Evolutionary conservation across 35 echinoderm and acorn worm genomes (phyloP).

Genomic region (Lytechinus variegatus): DNA sequence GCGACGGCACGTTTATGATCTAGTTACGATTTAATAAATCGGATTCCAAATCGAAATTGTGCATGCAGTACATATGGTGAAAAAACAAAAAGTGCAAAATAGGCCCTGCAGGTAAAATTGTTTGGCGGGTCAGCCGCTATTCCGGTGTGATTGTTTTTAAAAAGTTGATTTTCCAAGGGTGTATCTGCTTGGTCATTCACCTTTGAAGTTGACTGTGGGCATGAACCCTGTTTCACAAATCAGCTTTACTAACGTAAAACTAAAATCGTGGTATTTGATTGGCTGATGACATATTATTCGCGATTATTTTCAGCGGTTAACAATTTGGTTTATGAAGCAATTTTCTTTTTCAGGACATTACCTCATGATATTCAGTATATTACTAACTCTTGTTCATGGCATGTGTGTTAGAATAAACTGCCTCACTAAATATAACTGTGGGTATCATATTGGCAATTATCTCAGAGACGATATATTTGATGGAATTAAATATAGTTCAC

Average conservation of each 20-base stretch:
- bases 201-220: background rate
- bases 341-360: background rate
- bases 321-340: background rate
- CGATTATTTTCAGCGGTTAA: too few species aligned
- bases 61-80: constrained; percentile 14
- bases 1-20: background rate
- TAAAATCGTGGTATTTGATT: too few species aligned
- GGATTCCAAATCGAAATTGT: background rate
- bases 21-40: background rate
- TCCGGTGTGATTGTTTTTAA: constrained; percentile 12
- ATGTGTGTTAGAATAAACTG: background rate
- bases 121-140: background rate
- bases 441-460: background rate
- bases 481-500: background rate
- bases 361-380: background rate
- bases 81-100: constrained; percentile 33
- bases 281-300: too few species aligned
- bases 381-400: background rate
- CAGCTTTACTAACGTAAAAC: too few species aligned
- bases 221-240: background rate
- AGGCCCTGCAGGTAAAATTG: constrained; percentile 22
- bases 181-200: constrained; percentile 33
- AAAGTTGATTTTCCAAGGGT: constrained; percentile 26
- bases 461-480: background rate
- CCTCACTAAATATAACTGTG: background rate